phyloP scores from a whole-genome alignment of 2,113 vertebrate species.

The Chaetodon trifascialis region DNA sequence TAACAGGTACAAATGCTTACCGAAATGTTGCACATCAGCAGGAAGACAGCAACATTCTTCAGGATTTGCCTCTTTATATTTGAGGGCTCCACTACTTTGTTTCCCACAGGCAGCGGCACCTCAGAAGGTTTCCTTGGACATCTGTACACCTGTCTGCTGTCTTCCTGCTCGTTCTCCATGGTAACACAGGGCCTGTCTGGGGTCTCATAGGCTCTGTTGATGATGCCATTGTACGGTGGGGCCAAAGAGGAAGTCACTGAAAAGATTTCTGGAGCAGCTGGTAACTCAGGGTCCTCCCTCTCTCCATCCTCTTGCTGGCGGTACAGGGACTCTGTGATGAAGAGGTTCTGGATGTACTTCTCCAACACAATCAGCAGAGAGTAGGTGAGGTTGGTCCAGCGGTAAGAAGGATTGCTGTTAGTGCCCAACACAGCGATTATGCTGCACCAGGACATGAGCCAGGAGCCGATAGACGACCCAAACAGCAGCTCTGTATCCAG shows the following conservation, averaged over 20 bases:
- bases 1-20: slow-evolving; percentile 69
- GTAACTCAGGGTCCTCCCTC: slow-evolving; percentile 71
- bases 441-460: slow-evolving; percentile 98
- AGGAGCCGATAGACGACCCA: slow-evolving; percentile 92
- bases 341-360: slow-evolving; percentile 96
- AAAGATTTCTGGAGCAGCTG: slow-evolving; percentile 84
- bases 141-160: slow-evolving; percentile 61
- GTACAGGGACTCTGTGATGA: slow-evolving; percentile 94
- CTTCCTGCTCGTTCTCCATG: slow-evolving; percentile 72
- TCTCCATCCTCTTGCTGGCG: slow-evolving; percentile 81
- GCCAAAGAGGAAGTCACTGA: slow-evolving; percentile 83
- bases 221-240: slow-evolving; percentile 82
- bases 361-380: slow-evolving; percentile 91
- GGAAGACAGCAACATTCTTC: slow-evolving; percentile 92
- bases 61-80: slow-evolving; percentile 87
- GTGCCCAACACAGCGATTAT: slow-evolving; percentile 88
- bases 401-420: slow-evolving; percentile 80
- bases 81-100: slow-evolving; percentile 48
- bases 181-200: slow-evolving; percentile 56
- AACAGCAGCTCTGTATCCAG: slow-evolving; percentile 92
- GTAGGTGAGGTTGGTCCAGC: slow-evolving; percentile 93
- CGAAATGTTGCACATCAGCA: slow-evolving; percentile 90
- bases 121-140: slow-evolving; percentile 70
- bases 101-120: slow-evolving; percentile 58
- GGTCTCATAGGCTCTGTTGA: slow-evolving; percentile 79